Base-by-base conservation (phyloP, 30 jellyfish, hydroid and myxozoan genomes). In the Cassiopea xamachana region DNA sequence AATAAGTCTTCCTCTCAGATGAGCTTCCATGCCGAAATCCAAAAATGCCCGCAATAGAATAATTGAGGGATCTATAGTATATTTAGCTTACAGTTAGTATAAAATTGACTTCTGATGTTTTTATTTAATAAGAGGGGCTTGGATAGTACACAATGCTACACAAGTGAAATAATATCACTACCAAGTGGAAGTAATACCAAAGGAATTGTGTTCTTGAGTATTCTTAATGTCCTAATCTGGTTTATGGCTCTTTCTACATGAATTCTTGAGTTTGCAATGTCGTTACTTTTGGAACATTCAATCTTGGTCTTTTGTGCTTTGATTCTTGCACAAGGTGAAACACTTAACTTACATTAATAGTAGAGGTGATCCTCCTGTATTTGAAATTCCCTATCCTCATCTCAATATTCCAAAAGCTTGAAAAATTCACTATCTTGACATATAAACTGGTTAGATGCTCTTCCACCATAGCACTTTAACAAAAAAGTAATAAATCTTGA, bases 231-330 rank as follows among this genome's bases (percentile, higher is more conserved):
- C 72, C 75, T 73, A 48, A 91, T 46, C 13, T 93, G 89, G 59
- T 90, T 83, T 9, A 90, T 90, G 46, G 97, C 97, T 13, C 96
- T 19, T 83, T 90, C 96, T 45, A 90, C 94, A 84, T 90, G 97
- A 82, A 73, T 90, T 69, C 95, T 27, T 70, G 83, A 73, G 91
- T 90, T 82, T 19, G 97, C 96, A 43, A 90, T 85, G 17, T 83
- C 91, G 17, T 73, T 82, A 10, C 96, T 81, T 61, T 90, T 90
- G 46, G 83, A 58, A 79, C 91, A 83, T 75, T 90, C 97, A 12
- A 75, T 14, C 70, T 92, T n/a, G 9, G 89, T 82, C 81, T 7
- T 73, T 15, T 73, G 81, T 1, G 81, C 12, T 39, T 73, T 73
- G 4, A 73, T 58, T 2, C 15, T 51, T 44, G 81, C 81, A 47